Evolutionary conservation across 2,888 invertebrate species (phyloP).

Genomic region (Hypena proboscidalis): DNA sequence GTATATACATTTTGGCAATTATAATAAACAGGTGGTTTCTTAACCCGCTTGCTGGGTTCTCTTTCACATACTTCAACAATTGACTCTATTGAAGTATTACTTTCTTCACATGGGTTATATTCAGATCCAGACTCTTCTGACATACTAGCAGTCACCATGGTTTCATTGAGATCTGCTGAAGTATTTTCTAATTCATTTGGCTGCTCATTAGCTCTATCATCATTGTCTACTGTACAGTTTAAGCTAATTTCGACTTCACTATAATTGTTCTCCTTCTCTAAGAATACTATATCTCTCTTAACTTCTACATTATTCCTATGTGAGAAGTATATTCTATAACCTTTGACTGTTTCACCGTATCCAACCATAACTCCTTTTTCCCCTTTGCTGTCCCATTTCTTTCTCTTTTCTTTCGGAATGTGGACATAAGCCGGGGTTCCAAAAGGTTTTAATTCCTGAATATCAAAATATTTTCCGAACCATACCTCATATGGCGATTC

Average conservation of each 20-base stretch:
- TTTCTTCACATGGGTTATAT: neutral
- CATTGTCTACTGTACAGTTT: neutral
- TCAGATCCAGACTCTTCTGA: neutral
- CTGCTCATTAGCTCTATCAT: neutral
- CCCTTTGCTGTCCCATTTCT: conserved; percentile 12
- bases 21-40: neutral
- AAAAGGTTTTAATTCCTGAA: neutral
- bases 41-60: neutral
- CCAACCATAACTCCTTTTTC: conserved; percentile 12
- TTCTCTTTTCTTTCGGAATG: conserved; percentile 8
- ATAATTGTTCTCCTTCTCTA: neutral
- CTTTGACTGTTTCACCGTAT: conserved; percentile 3
- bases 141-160: neutral
- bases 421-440: neutral
- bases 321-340: conserved; percentile 12
- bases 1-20: neutral
- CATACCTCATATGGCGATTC: conserved; percentile 11
- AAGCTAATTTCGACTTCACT: neutral
- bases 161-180: neutral
- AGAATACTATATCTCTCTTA: conserved; percentile 3
- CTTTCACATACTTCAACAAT: neutral
- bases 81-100: neutral
- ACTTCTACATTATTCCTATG: neutral
- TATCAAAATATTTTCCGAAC: conserved; percentile 4
- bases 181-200: neutral